phyloP scores from a whole-genome alignment of 2,113 vertebrate species.

The Scalopus aquaticus region DNA sequence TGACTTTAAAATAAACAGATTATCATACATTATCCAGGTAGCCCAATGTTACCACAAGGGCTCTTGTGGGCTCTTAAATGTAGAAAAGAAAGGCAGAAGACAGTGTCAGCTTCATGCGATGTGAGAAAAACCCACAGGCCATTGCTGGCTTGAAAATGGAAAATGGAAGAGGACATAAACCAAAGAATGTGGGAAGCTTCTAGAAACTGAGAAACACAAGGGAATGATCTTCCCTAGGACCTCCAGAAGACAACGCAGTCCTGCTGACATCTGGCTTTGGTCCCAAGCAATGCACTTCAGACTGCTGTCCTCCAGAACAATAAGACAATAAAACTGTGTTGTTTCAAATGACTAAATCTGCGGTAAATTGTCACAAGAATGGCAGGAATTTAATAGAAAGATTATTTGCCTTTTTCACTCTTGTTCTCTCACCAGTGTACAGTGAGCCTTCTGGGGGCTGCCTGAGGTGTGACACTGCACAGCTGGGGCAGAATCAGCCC shows the following conservation, averaged over 20 bases:
- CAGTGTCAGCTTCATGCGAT: neutral
- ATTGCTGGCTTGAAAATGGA: neutral
- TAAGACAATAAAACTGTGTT: neutral
- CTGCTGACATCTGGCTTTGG: neutral
- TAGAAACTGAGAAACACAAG: neutral
- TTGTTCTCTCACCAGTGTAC: neutral
- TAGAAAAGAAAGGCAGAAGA: neutral
- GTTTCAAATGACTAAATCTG: neutral
- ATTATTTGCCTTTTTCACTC: neutral
- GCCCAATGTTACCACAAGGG: neutral
- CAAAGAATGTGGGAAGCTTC: neutral
- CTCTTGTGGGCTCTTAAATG: neutral
- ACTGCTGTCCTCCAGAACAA: neutral
- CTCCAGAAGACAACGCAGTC: neutral
- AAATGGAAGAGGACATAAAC: neutral
- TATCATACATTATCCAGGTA: too few species aligned
- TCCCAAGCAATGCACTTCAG: neutral
- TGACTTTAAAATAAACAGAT: neutral
- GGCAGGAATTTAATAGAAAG: neutral
- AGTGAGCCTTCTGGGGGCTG: neutral
- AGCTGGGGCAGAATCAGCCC: neutral
- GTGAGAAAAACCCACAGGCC: neutral
- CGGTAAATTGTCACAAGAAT: neutral
- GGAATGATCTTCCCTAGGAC: neutral
- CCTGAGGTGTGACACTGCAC: fast-evolving